Evolutionary conservation across 2,888 invertebrate genomes (phyloP).

Genomic region (Heliconius aoede): DNA sequence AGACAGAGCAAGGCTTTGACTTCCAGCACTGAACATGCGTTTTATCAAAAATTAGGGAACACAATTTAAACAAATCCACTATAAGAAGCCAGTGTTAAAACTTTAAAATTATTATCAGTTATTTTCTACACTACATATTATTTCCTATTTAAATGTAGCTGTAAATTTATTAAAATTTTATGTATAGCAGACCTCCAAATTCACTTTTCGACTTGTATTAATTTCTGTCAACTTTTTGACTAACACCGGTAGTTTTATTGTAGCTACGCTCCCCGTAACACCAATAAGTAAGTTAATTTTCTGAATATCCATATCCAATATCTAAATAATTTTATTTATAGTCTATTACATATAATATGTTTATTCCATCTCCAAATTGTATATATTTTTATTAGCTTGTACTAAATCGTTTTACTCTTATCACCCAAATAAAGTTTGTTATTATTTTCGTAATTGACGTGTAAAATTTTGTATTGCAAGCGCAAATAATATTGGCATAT

Average conservation of each 20-base stretch:
- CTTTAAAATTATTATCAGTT: too few species aligned
- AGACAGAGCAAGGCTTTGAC: too few species aligned
- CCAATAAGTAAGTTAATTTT: conserved; percentile 89
- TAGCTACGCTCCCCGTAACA: conserved; percentile 98
- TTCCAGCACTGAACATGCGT: too few species aligned
- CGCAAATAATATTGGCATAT: not conserved
- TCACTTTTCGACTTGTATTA: conserved; percentile 52
- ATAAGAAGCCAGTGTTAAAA: too few species aligned
- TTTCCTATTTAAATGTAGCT: not conserved
- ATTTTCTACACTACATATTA: too few species aligned
- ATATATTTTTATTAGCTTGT: not conserved
- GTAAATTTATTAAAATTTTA: not conserved
- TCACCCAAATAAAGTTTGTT: conserved; percentile 3
- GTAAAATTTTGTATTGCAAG: not conserved
- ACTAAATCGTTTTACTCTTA: not conserved
- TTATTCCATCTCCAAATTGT: not conserved
- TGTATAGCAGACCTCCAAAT: conserved; percentile 60
- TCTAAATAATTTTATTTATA: conserved; percentile 14
- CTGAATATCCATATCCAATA: conserved; percentile 62
- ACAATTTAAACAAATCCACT: too few species aligned
- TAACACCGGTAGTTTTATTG: conserved; percentile 92
- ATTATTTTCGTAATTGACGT: not conserved
- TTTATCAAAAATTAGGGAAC: too few species aligned
- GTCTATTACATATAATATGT: not conserved
- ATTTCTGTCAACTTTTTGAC: conserved; percentile 74